Conservation (phyloP, 2,113 vertebrate species). For the Cyprinodon variegatus region DNA sequence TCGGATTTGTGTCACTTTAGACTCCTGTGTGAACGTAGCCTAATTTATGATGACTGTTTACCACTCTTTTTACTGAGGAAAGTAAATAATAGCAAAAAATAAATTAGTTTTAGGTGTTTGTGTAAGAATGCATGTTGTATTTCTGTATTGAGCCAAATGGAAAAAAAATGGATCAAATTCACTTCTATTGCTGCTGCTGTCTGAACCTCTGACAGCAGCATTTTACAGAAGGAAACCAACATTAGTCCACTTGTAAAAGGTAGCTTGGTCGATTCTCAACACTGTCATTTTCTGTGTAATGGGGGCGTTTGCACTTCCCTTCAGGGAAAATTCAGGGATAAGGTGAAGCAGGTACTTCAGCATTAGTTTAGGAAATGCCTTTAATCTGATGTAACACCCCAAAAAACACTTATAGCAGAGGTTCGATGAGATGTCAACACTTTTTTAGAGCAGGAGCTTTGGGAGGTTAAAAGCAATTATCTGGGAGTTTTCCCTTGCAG, state of each 20-base stretch:
- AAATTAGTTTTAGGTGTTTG: too few relatives aligned
- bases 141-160: too few relatives aligned
- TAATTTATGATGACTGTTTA: too few relatives aligned
- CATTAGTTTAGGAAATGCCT: not conserved
- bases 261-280: not conserved
- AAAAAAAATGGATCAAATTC: too few relatives aligned
- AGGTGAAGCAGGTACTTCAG: not conserved
- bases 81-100: too few relatives aligned
- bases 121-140: too few relatives aligned
- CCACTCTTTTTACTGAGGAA: too few relatives aligned
- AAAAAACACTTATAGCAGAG: not conserved
- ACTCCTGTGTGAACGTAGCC: too few relatives aligned
- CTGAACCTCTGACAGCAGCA: too few relatives aligned
- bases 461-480: constrained; percentile 16
- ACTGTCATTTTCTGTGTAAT: not conserved
- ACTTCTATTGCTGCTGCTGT: too few relatives aligned
- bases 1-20: too few relatives aligned
- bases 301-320: not conserved
- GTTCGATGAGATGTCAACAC: not conserved
- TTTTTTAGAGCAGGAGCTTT: not conserved
- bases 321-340: not conserved
- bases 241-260: not conserved
- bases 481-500: not conserved
- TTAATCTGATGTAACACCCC: constrained; percentile 8
- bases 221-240: too few relatives aligned